Evolutionary conservation across 2,113 vertebrate genomes (phyloP).

Genomic region (Taurulus bubalis): DNA sequence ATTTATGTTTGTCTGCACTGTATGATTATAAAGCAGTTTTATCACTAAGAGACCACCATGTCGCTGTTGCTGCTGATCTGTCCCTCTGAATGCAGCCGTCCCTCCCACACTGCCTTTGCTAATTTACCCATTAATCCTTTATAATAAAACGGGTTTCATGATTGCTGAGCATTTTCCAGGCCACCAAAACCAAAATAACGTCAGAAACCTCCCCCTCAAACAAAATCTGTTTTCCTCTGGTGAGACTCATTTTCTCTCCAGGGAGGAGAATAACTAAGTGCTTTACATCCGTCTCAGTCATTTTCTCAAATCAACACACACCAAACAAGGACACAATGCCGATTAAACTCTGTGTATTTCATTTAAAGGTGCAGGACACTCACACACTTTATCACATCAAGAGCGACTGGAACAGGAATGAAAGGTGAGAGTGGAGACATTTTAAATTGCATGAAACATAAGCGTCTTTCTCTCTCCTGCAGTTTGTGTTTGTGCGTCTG

Average conservation of each 20-base stretch:
- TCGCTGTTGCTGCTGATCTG: background rate
- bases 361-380: background rate
- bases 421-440: background rate
- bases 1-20: background rate
- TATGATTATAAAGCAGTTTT: background rate
- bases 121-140: slow-evolving; percentile 42
- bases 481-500: slow-evolving; percentile 23
- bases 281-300: background rate
- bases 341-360: background rate
- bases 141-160: slow-evolving; percentile 25
- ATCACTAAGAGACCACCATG: background rate
- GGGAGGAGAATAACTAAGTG: slow-evolving; percentile 3
- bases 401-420: background rate
- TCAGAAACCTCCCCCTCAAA: background rate
- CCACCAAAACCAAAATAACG: slow-evolving; percentile 23
- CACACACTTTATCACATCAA: background rate
- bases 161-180: background rate
- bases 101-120: slow-evolving; percentile 30
- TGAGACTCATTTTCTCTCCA: slow-evolving; percentile 1
- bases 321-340: background rate
- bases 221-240: background rate
- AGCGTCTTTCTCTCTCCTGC: background rate
- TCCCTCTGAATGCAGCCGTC: slow-evolving; percentile 38
- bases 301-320: slow-evolving; percentile 19
- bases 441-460: slow-evolving; percentile 3